These are phyloP conservation scores for Danio rerio DNA, from an alignment of 2,113 vertebrate species.

Conservation along the genomic window DNA sequence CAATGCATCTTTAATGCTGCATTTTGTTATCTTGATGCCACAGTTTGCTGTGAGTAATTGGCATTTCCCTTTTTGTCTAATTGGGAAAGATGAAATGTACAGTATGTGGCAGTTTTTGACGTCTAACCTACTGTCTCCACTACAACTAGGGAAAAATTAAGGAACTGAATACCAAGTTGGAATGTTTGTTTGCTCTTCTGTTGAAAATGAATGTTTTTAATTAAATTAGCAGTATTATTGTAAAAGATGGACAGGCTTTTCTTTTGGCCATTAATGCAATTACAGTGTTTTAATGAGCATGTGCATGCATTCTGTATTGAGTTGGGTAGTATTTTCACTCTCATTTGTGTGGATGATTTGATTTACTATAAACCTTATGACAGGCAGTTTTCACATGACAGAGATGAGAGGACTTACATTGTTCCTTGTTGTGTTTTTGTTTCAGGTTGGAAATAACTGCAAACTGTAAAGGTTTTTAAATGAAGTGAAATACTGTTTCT, in stretches of 20 bases:
- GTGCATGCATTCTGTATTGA: slow-evolving; percentile 53
- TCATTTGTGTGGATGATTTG: slow-evolving; percentile 40
- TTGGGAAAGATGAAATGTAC: too few species aligned
- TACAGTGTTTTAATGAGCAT: background rate
- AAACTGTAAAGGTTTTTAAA: too few species aligned
- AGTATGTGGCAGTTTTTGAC: too few species aligned
- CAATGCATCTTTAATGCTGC: too few species aligned
- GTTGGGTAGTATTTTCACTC: slow-evolving; percentile 12
- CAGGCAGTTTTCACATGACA: too few species aligned
- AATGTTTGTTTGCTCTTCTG: slow-evolving; percentile 38
- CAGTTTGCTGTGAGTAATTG: too few species aligned
- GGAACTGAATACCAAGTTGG: slow-evolving; percentile 51
- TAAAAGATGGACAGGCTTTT: slow-evolving; percentile 41
- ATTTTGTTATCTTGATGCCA: too few species aligned
- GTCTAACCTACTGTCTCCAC: slow-evolving; percentile 41
- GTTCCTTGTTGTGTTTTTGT: too few species aligned
- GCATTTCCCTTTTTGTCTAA: too few species aligned
- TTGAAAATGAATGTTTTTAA: slow-evolving; percentile 54
- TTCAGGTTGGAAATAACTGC: too few species aligned
- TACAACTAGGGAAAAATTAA: slow-evolving; percentile 47
- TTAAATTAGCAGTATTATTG: slow-evolving; percentile 49
- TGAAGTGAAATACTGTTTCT: too few species aligned
- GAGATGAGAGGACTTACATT: too few species aligned
- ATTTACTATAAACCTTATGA: slow-evolving; percentile 32
- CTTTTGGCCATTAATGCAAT: slow-evolving; percentile 47